Conservation (phyloP, 2,888 invertebrate species). For the Bellardia bayeri region DNA sequence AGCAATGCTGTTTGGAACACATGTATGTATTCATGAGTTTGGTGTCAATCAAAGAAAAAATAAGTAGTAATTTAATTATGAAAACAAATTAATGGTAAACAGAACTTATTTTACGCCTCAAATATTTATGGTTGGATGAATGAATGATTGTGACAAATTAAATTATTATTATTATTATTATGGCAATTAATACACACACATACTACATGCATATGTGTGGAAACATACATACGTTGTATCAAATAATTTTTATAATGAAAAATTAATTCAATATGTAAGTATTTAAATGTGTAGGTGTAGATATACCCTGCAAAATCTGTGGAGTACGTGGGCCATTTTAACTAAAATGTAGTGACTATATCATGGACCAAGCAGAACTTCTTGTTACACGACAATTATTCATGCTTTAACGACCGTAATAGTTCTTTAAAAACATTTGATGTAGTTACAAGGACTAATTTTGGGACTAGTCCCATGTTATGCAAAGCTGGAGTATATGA, state of each 20-base stretch:
- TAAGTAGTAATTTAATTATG: slow-evolving; percentile 47
- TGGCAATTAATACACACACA: slow-evolving; percentile 21
- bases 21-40: not conserved
- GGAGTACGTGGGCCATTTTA: too few species aligned
- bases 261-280: not conserved
- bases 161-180: slow-evolving; percentile 46
- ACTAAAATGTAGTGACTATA: too few species aligned
- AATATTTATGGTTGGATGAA: slow-evolving; percentile 48
- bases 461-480: too few species aligned
- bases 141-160: slow-evolving; percentile 68
- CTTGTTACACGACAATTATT: too few species aligned
- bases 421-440: too few species aligned
- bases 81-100: slow-evolving; percentile 47
- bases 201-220: not conserved
- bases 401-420: too few species aligned
- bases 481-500: too few species aligned
- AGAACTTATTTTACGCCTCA: slow-evolving; percentile 48
- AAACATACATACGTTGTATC: not conserved
- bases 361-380: too few species aligned
- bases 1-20: not conserved
- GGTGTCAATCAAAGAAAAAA: slow-evolving; percentile 34
- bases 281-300: not conserved
- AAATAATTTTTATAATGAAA: slow-evolving; percentile 7
- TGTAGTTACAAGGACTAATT: too few species aligned
- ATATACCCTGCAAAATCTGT: too few species aligned